phyloP scores from a whole-genome alignment of 35 echinoderm and acorn worm species.

The Acanthaster planci region DNA sequence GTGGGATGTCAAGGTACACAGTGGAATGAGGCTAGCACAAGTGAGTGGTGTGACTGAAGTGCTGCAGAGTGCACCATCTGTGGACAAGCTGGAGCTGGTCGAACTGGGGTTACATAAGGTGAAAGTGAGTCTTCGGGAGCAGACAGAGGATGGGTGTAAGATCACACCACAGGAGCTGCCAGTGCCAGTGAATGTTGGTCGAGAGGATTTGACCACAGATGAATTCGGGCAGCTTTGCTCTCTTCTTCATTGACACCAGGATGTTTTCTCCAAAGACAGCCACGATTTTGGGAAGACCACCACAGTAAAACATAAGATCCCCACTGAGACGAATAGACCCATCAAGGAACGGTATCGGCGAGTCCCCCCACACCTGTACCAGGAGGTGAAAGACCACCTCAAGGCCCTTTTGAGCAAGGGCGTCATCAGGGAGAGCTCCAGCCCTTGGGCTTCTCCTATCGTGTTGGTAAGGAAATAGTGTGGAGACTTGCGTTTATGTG shows the following conservation, averaged over 20 bases:
- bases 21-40: background rate
- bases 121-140: background rate
- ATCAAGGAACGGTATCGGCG: conserved; percentile 45
- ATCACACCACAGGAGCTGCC: background rate
- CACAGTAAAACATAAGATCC: conserved; percentile 26
- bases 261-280: background rate
- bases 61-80: background rate
- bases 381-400: conserved; percentile 52
- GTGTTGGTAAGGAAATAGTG: conserved; percentile 61
- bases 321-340: conserved; percentile 3
- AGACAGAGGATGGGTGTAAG: background rate
- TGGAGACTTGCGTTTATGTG: conserved; percentile 40
- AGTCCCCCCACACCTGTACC: conserved; percentile 53
- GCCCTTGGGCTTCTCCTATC: conserved; percentile 60
- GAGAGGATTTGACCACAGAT: background rate
- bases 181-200: background rate
- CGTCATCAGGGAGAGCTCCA: conserved; percentile 55
- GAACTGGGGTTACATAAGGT: background rate
- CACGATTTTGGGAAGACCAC: conserved; percentile 38
- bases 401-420: conserved; percentile 34
- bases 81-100: background rate
- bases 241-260: background rate
- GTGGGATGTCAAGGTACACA: conserved; percentile 6
- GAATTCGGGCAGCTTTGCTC: background rate
- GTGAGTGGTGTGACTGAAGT: background rate